These are phyloP conservation scores for Calephelis nemesis DNA, from an alignment of 1,140 invertebrate genomes.

Conservation along the genomic window DNA sequence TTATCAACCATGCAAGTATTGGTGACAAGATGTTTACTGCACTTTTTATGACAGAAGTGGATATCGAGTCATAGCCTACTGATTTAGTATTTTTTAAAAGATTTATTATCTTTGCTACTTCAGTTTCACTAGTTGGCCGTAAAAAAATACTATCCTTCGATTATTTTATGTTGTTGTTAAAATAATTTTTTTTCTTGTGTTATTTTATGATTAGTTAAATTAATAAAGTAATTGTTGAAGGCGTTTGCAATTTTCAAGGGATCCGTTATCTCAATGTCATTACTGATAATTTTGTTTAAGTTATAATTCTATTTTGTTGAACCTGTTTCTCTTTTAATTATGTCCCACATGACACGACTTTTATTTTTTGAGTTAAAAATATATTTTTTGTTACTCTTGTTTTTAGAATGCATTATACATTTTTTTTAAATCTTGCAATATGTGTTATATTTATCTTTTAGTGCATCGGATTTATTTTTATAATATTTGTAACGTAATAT, in stretches of 20 bases:
- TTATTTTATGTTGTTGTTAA: neutral
- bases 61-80: neutral
- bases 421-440: neutral
- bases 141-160: slow-evolving; percentile 5
- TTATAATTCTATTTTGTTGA: neutral
- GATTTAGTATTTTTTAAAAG: neutral
- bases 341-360: neutral
- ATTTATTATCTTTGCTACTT: neutral
- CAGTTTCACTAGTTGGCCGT: neutral
- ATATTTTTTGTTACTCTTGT: neutral
- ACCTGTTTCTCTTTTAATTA: neutral
- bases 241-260: neutral
- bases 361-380: neutral
- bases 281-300: neutral
- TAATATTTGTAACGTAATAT: no score
- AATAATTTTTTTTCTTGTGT: neutral
- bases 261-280: neutral
- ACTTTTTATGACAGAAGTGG: no score
- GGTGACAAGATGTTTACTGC: no score
- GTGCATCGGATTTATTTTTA: no score
- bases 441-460: no score
- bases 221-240: neutral
- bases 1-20: no score
- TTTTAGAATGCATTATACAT: neutral
- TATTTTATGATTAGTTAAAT: neutral